phyloP scores from a whole-genome alignment of 2,888 invertebrate genomes.

The Galerucella calmariensis region DNA sequence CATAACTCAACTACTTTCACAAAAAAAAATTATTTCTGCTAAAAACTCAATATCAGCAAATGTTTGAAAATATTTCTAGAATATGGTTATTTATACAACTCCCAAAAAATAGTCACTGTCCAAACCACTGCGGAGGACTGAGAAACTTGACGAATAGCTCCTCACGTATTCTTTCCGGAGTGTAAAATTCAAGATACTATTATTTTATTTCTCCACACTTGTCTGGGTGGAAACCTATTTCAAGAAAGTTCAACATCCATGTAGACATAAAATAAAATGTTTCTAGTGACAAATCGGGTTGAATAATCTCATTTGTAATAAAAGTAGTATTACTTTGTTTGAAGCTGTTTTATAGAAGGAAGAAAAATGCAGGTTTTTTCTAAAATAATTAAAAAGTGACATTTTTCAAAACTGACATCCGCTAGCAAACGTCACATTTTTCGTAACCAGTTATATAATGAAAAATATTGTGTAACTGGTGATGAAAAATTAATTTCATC shows the following conservation, averaged over 20 bases:
- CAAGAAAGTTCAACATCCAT: conserved; percentile 1
- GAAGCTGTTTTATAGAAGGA: not conserved
- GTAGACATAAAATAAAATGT: conserved; percentile 3
- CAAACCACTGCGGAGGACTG: not conserved
- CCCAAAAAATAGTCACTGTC: not conserved
- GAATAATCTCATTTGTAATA: conserved; percentile 2
- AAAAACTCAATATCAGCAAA: no score
- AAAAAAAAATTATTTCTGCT: no score
- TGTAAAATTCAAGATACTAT: not conserved
- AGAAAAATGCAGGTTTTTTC: not conserved
- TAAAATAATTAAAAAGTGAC: no score
- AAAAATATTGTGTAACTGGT: no score
- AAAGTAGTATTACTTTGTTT: not conserved
- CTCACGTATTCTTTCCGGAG: not conserved
- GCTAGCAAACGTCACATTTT: no score
- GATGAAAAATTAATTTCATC: no score
- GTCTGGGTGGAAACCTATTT: conserved; percentile 3
- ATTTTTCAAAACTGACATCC: no score
- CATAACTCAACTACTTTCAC: no score
- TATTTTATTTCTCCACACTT: not conserved
- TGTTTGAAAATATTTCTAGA: no score
- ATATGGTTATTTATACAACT: no score
- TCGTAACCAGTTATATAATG: no score
- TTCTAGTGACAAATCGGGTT: not conserved
- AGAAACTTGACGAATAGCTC: not conserved